phyloP scores from a whole-genome alignment of 2,888 invertebrate species.

The Ophioninae sp. region DNA sequence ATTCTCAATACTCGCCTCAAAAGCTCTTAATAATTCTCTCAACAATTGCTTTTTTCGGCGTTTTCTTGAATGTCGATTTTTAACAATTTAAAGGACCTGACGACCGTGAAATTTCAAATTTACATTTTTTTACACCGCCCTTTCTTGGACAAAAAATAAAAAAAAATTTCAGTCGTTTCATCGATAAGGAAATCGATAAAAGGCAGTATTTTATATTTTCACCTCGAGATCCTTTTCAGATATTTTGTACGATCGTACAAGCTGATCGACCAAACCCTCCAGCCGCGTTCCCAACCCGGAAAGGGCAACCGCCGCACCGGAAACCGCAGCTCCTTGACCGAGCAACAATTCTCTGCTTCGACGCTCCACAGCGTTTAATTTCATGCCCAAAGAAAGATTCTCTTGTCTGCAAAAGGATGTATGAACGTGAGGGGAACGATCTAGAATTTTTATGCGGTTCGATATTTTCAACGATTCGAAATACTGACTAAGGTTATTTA shows the following conservation, averaged over 20 bases:
- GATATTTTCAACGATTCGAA: not conserved
- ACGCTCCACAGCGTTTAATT: constrained; percentile 85
- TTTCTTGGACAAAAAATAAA: no score
- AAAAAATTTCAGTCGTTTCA: no score
- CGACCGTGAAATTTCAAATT: no score
- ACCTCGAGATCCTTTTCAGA: constrained; percentile 89
- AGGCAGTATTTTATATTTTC: constrained; percentile 32
- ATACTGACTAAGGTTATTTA: not conserved
- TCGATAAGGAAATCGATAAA: not conserved
- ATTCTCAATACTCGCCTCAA: no score
- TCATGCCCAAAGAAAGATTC: constrained; percentile 85
- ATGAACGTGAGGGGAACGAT: constrained; percentile 28
- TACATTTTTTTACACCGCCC: no score
- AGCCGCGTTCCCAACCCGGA: constrained; percentile 87
- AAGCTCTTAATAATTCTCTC: no score
- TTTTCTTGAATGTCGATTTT: no score
- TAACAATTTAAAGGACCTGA: no score
- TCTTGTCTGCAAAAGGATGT: constrained; percentile 82
- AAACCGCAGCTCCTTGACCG: constrained; percentile 87
- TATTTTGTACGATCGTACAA: constrained; percentile 88
- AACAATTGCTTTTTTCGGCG: no score
- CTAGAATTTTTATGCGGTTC: not conserved
- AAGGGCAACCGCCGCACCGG: constrained; percentile 86
- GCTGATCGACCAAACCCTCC: constrained; percentile 87
- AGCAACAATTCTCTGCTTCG: constrained; percentile 85